Percentiles rank a stretch among this genome's conserved stretches.
phyloP scores from a whole-genome alignment of 2,888 invertebrate genomes.

The Watsonalla cultraria region DNA sequence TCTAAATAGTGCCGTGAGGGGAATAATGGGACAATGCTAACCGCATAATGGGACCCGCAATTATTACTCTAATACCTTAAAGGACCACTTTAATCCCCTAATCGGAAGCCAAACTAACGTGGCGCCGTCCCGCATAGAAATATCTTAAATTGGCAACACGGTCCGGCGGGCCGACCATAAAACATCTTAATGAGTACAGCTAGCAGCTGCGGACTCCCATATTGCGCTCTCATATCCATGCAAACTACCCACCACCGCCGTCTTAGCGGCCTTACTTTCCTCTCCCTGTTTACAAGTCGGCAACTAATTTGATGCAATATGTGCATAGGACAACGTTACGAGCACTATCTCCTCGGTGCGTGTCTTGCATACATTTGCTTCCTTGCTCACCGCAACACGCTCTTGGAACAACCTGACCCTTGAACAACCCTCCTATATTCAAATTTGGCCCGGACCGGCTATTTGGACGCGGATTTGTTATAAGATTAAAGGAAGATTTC shows the following conservation, averaged over 20 bases:
- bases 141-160: constrained; percentile 78
- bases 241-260: constrained; percentile 74
- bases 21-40: constrained; percentile 50
- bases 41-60: constrained; percentile 69
- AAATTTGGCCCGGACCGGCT: constrained; percentile 73
- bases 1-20: constrained; percentile 29
- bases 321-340: constrained; percentile 78
- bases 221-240: constrained; percentile 79
- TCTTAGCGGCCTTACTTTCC: constrained; percentile 74
- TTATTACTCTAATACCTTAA: constrained; percentile 75
- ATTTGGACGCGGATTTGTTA: constrained; percentile 80
- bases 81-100: constrained; percentile 76
- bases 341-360: constrained; percentile 73
- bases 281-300: constrained; percentile 75
- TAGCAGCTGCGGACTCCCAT: constrained; percentile 76
- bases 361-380: constrained; percentile 76
- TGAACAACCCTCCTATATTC: constrained; percentile 72
- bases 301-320: constrained; percentile 80
- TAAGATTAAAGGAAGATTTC: constrained; percentile 81
- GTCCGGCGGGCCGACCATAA: constrained; percentile 77
- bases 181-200: constrained; percentile 80
- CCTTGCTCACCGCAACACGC: constrained; percentile 58
- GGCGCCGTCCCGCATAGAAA: constrained; percentile 76
- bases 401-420: constrained; percentile 61
- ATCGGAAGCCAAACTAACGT: constrained; percentile 77